Base-by-base conservation (phyloP, 2,888 invertebrate genomes). In the Germaria angustata region DNA sequence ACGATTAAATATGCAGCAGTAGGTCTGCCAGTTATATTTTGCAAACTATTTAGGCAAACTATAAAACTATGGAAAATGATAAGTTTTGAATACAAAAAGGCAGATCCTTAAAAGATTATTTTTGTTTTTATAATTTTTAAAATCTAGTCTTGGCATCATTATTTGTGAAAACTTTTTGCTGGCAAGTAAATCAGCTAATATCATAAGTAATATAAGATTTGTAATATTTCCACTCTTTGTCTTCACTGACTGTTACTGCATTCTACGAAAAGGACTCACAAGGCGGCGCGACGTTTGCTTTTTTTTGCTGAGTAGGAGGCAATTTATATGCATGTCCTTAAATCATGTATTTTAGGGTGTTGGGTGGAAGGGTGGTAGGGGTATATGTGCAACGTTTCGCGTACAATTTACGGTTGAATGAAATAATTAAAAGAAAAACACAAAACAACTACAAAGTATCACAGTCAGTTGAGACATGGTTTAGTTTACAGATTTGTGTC, bases 321-420 rank as follows among this genome's bases (percentile, higher is more conserved):
- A 79, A 82, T 82, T 79, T 82, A 66, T 75, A 79, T 82, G 78
- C 82, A 82, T 71, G 75, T 76, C 79, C 66, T 79, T 46, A 79
- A 59, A 75, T 71, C 57, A 71, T 61, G 13, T 55, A 41, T 49
- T 66, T 76, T 11, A 78, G 24, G 20, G 28, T 57, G 28, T 57
- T n/a, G n/a, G n/a, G n/a, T n/a, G n/a, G n/a, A n/a, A n/a, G n/a
- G n/a, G n/a, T n/a, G n/a, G 36, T 59, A 44, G 53, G 59, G 57
- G 69, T 80, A 32, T 61, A 34, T 57, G 39, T 63, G 22, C 49
- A 87, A 85, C 85, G 85, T 87, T 87, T 86, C 86, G 82, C 65
- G 76, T 71, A 71, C 65, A 76, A 73, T 76, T 75, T 55, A 76
- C 76, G 77, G 46, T 76, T 44, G 65, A 71, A 72, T 66, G 46